A percentile compares a stretch with the other conserved stretches of the same genome.
Evolutionary conservation across 2,888 invertebrate species (phyloP).

Genomic region (Branchipolynoe longqiensis): DNA sequence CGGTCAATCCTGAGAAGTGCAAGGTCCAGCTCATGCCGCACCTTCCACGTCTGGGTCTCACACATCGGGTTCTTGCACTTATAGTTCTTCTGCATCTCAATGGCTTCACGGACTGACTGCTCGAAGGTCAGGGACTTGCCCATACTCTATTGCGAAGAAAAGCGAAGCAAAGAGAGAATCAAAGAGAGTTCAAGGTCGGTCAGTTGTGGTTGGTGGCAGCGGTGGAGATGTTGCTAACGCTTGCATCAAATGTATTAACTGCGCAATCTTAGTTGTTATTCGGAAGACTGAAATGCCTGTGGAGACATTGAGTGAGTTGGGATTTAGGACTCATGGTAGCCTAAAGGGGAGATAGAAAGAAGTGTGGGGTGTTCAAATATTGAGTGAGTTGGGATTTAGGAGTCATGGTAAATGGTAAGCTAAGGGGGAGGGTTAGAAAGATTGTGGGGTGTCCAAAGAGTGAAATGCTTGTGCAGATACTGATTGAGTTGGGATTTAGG

Average conservation of each 20-base stretch:
- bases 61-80: conserved; percentile 87
- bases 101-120: conserved; percentile 90
- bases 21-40: conserved; percentile 93
- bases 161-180: not conserved
- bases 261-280: too few species aligned
- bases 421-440: too few species aligned
- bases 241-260: not conserved
- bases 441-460: too few species aligned
- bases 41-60: conserved; percentile 88
- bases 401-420: too few species aligned
- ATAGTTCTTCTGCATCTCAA: conserved; percentile 88
- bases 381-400: too few species aligned
- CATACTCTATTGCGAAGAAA: conserved; percentile 84
- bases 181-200: not conserved
- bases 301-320: too few species aligned
- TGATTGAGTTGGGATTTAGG: too few species aligned
- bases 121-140: conserved; percentile 91
- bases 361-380: too few species aligned
- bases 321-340: too few species aligned
- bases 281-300: too few species aligned
- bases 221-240: not conserved
- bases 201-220: not conserved
- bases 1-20: conserved; percentile 92
- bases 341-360: too few species aligned
- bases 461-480: too few species aligned